Evolutionary conservation across 2,888 invertebrate genomes (phyloP), one percentile per base, ranked within the genome.

Genomic region (Sinopyrophorus schimmeli): DNA sequence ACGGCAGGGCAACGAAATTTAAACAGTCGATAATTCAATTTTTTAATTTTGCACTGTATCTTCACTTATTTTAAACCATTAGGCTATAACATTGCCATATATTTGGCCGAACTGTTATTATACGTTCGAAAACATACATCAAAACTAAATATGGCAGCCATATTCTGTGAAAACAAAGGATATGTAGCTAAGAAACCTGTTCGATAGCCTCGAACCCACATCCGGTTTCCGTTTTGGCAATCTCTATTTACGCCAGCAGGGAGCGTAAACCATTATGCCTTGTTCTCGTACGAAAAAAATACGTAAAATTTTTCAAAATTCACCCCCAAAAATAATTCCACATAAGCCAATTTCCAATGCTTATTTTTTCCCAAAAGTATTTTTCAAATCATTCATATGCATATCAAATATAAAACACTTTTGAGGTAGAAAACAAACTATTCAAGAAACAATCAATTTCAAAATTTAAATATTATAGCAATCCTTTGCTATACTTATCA

Each of bases 101-200:
- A 66, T 66, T 70, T 65, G 60, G 59, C 63, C 61, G 65, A 70
- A 70, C 64, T 65, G 66, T 65, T 66, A 69, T 60, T 65, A 66
- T 68, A 74, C 76, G 75, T 76, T 76, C 80, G 81, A 84, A 85
- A 85, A 85, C 84, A 85, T 84, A 82, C 82, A 83, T 82, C 81
- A 83, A 83, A 84, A 79, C 84, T 82, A 84, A 86, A 86, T 84
- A 86, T 86, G 86, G 86, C 86, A 85, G 86, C 86, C 85, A 86
- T 86, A 84, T 83, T 83, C 82, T 81, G 81, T 83, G 80, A 85
- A 85, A 86, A 85, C 86, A 86, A 86, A 84, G 74, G 73, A 74
- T 73, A 71, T 68, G 67, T 73, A 73, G 71, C 73, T 68, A 68
- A 64, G 72, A 72, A 72, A 68, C 71, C 68, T 67, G 65, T 65